Base-by-base conservation (phyloP, 2,113 vertebrate genomes). In the Pandion haliaetus region DNA sequence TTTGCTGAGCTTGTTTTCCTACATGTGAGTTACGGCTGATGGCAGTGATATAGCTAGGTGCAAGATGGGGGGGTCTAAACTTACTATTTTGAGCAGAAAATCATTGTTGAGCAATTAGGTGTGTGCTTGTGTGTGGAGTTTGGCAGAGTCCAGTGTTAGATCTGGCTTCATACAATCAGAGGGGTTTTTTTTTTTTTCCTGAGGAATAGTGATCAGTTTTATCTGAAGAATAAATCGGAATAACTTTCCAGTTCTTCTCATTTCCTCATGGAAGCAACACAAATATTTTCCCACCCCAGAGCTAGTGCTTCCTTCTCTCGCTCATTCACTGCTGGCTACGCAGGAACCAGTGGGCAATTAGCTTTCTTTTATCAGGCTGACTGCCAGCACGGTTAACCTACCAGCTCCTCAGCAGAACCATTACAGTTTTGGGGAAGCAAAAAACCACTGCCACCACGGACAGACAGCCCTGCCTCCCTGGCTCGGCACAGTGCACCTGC, bases 401-500 rank as follows among this genome's bases (percentile, higher is more conserved):
- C 23, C 78, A 63, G 20, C 21, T 90, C 50, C 52, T 70, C 61
- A 44, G 70, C 63, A 93, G 65, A 82, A 38, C 42, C 61, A 47
- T 40, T 12, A 66, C 29, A 26, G 9, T 50, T 92, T 12, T 4
- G 72, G n/a, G 72, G 23, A 81, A 74, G 63, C 7, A 59, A 80
- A 93, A 93, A 24, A 34, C 10, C 54, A 12, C 23, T 71, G 50
- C 38, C 44, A 38, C 34, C 28, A 42, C 0, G 0, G 26, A 40
- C 26, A 93, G 49, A 2, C 4, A 1, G 50, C 24, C 52, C 59
- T 54, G n/a, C 36, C 44, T 84, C 42, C 44, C 24, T 67, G 4
- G 0, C 23, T 62, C 45, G 28, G 18, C 0, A 0, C 47, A 12
- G 21, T 8, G 49, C 20, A 38, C 34, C 29, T 2, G 0, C 49